These are phyloP conservation scores for Cranoglanis bouderius DNA, from an alignment of 2,113 vertebrate species.

Conservation along the genomic window DNA sequence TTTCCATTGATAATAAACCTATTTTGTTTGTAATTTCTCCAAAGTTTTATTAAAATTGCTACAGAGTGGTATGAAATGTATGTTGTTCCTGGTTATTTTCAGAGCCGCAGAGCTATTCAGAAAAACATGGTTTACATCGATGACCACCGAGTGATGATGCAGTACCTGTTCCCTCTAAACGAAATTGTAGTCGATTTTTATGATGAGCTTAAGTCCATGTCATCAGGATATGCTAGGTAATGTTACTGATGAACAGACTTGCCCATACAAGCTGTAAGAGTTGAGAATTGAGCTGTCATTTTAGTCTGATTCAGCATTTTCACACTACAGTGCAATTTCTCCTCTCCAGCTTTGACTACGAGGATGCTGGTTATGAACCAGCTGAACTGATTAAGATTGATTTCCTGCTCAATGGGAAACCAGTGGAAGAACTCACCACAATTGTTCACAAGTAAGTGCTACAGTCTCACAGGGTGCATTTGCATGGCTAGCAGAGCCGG, in stretches of 20 bases:
- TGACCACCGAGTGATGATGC: slow-evolving; percentile 89
- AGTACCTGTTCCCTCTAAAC: slow-evolving; percentile 91
- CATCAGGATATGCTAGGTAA: slow-evolving; percentile 97
- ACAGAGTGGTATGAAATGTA: not conserved
- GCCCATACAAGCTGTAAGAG: not conserved
- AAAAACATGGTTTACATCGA: slow-evolving; percentile 92
- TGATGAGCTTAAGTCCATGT: slow-evolving; percentile 89
- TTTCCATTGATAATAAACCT: not conserved
- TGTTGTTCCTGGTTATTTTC: slow-evolving; percentile 17
- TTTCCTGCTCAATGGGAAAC: slow-evolving; percentile 86
- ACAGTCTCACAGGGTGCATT: not conserved
- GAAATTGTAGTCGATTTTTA: slow-evolving; percentile 98
- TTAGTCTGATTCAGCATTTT: not conserved
- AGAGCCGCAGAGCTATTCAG: slow-evolving; percentile 87
- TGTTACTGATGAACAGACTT: not conserved
- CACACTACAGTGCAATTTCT: slow-evolving; percentile 11
- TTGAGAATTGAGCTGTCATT: not conserved
- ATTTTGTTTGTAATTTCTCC: not conserved
- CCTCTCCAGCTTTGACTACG: slow-evolving; percentile 90
- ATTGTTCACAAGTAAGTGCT: slow-evolving; percentile 82
- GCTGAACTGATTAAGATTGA: slow-evolving; percentile 94
- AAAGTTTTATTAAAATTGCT: not conserved
- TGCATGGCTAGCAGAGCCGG: not conserved
- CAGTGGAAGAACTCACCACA: slow-evolving; percentile 88
- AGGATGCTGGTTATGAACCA: slow-evolving; percentile 88